These are phyloP conservation scores for Mirounga angustirostris DNA, from an alignment of 2,113 vertebrate genomes.

Conservation along the genomic window DNA sequence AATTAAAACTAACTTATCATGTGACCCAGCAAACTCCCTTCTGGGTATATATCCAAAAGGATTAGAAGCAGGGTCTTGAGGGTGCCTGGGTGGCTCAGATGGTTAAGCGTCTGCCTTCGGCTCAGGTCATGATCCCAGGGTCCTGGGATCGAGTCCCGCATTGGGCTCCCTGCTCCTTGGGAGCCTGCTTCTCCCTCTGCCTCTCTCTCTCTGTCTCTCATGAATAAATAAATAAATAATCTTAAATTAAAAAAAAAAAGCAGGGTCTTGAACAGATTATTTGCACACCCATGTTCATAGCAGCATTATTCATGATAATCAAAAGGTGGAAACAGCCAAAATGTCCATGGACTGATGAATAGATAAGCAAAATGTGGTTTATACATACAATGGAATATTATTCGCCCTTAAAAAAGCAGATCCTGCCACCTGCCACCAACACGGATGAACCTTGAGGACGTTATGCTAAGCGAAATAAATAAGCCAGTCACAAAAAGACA, in stretches of 20 bases:
- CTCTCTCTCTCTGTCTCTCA: too few species aligned
- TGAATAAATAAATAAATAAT: too few species aligned
- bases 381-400: background rate
- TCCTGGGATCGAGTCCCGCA: too few species aligned
- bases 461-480: background rate
- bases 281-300: background rate
- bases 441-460: background rate
- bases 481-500: background rate
- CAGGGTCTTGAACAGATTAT: background rate
- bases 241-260: background rate
- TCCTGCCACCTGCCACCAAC: too few species aligned
- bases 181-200: too few species aligned
- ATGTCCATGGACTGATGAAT: background rate
- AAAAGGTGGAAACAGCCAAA: background rate
- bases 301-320: background rate
- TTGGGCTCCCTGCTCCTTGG: too few species aligned
- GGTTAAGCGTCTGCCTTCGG: too few species aligned
- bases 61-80: background rate
- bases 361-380: background rate
- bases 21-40: too few species aligned
- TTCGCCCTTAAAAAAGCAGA: background rate
- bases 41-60: background rate
- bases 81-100: too few species aligned
- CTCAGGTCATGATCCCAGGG: too few species aligned
- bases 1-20: background rate